Conservation (phyloP, 1,140 invertebrate species). For the Euura lappo region DNA sequence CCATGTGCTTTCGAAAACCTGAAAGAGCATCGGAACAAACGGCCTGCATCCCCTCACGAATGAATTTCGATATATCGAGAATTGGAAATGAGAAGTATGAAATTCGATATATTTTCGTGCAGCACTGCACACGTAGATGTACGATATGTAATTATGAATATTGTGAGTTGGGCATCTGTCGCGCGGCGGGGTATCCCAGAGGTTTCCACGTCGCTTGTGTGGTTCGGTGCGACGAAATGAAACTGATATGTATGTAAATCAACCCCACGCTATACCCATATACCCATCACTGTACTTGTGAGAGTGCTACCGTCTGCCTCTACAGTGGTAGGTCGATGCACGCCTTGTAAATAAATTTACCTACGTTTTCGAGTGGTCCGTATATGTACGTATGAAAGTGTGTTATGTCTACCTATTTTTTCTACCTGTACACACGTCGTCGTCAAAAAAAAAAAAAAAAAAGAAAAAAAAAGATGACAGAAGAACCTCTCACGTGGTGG, state of each 20-base stretch:
- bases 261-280: neutral
- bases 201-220: neutral
- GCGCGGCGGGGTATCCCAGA: constrained; percentile 13
- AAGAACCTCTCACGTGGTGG: no score
- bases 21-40: no score
- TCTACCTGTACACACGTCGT: neutral
- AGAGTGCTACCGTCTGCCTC: neutral
- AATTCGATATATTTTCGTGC: no score
- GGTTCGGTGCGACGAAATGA: constrained; percentile 29
- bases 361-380: neutral
- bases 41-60: no score
- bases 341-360: neutral
- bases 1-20: no score
- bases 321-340: neutral
- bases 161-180: constrained; percentile 25
- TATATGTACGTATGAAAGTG: neutral
- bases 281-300: neutral
- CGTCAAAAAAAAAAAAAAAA: neutral
- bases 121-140: neutral
- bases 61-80: no score
- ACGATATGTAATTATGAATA: constrained; percentile 25
- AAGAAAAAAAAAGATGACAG: neutral
- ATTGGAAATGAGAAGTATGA: no score
- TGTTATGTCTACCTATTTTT: no score
- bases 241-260: constrained; percentile 48